Evolutionary conservation across 2,113 vertebrate genomes (phyloP).

Genomic region (Chaetorhynchus papuensis): DNA sequence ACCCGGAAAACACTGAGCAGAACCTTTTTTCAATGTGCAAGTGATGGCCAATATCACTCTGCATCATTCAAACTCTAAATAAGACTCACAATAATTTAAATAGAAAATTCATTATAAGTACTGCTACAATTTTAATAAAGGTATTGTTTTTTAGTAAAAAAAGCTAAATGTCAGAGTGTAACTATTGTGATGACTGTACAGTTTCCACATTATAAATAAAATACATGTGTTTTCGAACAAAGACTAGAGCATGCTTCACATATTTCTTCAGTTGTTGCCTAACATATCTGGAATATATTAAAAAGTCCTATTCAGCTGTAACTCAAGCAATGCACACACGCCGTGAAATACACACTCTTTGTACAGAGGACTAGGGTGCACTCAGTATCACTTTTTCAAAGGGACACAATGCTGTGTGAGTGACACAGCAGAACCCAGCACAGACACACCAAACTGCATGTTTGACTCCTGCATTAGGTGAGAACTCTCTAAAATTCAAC

Average conservation of each 20-base stretch:
- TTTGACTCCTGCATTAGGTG: not conserved
- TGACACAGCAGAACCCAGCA: not conserved
- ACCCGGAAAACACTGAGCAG: not conserved
- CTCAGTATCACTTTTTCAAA: not conserved
- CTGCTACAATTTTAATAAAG: not conserved
- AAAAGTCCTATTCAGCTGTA: not conserved
- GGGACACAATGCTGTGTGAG: not conserved
- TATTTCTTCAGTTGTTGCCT: constrained; percentile 21
- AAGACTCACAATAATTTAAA: not conserved
- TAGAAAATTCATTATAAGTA: not conserved
- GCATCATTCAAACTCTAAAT: not conserved
- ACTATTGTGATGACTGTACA: not conserved
- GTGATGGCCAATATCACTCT: not conserved
- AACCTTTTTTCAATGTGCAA: not conserved
- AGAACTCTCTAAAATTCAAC: not conserved
- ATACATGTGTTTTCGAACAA: not conserved
- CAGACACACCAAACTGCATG: not conserved
- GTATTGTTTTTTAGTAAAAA: not conserved
- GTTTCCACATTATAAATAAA: constrained; percentile 38
- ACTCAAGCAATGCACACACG: not conserved
- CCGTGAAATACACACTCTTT: not conserved
- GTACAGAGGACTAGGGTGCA: not conserved
- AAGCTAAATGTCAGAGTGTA: not conserved
- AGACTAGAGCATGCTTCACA: not conserved
- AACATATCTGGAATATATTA: constrained; percentile 41